Base-by-base conservation (phyloP, 1,140 invertebrate species). In the Antheraea pernyi region DNA sequence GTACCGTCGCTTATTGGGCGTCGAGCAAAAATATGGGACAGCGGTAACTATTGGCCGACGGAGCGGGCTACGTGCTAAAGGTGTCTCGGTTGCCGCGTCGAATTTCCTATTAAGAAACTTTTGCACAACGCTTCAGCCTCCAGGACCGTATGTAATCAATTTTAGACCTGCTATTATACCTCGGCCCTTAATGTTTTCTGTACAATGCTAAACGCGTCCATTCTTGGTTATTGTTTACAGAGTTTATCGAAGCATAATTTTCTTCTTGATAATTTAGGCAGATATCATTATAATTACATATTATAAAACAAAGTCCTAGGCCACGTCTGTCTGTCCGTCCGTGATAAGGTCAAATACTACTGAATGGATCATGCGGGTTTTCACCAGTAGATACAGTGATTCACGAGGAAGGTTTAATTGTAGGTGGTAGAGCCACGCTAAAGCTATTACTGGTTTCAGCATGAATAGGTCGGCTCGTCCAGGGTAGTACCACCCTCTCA, bases 1-100 rank as follows among this genome's bases (percentile, higher is more conserved):
- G 73, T 75, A 63, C 77, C 77, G 71, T 73, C 79, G 83, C 76
- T 87, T 88, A 88, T 88, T 88, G 84, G 83, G 84, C 81, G 76
- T 74, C 78, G 71, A 76, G 80, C 81, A 85, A 86, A 88, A 84
- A 88, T 88, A 88, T 88, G 84, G 76, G 85, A 84, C 83, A 81
- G 73, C 62, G 60, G 61, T 64, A 73, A 76, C 62, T 46, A 19
- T 46, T 19, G 68, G 36, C 53, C 60, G 30, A 37, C 66, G 36
- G 39, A 10, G 46, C 46, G 46, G 46, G 42, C 59, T 58, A 73
- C 62, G 65, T 67, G 67, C 61, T 10, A 75, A 42, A 67, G 59
- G 60, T 69, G 69, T 69, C 71, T 72, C 19, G 48, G 16, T 0
- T 16, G 46, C 46, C 22, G 2, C 59, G 59, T 63, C 61, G 61